phyloP scores from a whole-genome alignment of 2,797 vertebrate genomes.

The Leuciscus waleckii region DNA sequence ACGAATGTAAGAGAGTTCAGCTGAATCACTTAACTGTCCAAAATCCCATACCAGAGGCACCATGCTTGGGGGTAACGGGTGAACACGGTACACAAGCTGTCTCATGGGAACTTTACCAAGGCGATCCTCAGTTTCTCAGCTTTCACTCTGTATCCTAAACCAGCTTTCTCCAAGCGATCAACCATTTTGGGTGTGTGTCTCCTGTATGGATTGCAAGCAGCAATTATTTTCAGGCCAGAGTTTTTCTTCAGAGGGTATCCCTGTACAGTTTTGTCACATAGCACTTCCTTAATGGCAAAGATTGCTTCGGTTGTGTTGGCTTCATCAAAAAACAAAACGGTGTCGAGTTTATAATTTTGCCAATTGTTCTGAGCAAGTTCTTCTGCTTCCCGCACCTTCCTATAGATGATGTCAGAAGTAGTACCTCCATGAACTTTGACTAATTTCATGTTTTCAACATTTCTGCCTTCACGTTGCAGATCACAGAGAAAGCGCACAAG shows the following conservation, averaged over 20 bases:
- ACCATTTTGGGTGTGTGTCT: conserved; percentile 79
- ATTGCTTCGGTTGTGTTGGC: conserved; percentile 85
- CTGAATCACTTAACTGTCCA: conserved; percentile 79
- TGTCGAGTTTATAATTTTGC: conserved; percentile 70
- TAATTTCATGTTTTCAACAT: conserved; percentile 78
- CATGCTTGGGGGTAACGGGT: conserved; percentile 83
- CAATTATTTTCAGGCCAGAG: conserved; percentile 80
- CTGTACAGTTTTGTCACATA: conserved; percentile 77
- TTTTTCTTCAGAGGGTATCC: conserved; percentile 70
- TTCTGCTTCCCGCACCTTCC: conserved; percentile 78
- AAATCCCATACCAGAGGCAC: conserved; percentile 85
- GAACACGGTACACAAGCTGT: conserved; percentile 85
- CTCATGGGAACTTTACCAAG: conserved; percentile 82
- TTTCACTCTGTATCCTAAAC: conserved; percentile 82
- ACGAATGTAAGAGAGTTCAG: conserved; percentile 78
- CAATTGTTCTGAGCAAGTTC: conserved; percentile 71
- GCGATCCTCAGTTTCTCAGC: conserved; percentile 79
- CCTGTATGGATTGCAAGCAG: conserved; percentile 85
- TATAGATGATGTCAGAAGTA: conserved; percentile 77
- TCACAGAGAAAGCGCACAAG: conserved; percentile 81
- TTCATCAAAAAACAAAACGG: conserved; percentile 84
- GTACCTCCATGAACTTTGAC: conserved; percentile 84
- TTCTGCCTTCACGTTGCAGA: conserved; percentile 72
- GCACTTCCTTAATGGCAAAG: conserved; percentile 82
- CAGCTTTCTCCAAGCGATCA: conserved; percentile 79